A percentile compares a stretch with the other conserved stretches of the same genome.
These are phyloP conservation scores for Tetheella fluctuosa DNA, from an alignment of 2,888 invertebrate species.

Conservation along the genomic window DNA sequence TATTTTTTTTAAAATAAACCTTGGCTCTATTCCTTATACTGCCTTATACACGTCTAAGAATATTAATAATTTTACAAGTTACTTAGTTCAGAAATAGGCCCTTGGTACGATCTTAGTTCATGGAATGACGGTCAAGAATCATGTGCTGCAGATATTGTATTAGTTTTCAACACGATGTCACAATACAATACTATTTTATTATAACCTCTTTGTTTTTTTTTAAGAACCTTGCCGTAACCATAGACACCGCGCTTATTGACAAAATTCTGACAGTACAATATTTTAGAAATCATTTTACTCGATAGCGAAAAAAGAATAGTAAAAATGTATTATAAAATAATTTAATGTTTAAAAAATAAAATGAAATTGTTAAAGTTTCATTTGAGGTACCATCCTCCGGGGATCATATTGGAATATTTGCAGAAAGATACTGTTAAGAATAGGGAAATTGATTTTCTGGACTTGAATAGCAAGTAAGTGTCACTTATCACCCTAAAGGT, in stretches of 20 bases:
- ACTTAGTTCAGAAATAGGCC: too few species aligned
- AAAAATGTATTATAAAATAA: conserved; percentile 33
- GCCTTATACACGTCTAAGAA: too few species aligned
- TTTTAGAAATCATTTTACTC: conserved; percentile 45
- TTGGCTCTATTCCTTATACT: too few species aligned
- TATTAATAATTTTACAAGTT: too few species aligned
- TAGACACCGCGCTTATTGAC: conserved; percentile 66
- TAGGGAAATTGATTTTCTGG: conserved; percentile 87
- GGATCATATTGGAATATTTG: conserved; percentile 86
- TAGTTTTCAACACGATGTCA: too few species aligned
- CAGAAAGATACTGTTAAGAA: conserved; percentile 83
- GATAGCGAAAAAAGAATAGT: conserved; percentile 25
- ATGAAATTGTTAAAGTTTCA: conserved; percentile 88
- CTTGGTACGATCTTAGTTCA: too few species aligned
- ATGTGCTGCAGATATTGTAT: too few species aligned
- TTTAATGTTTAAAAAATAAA: conserved; percentile 14
- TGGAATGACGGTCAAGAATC: too few species aligned
- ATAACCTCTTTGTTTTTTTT: conserved; percentile 23
- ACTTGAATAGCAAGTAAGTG: conserved; percentile 85
- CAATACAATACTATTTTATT: conserved; percentile 11
- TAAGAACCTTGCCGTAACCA: conserved; percentile 41
- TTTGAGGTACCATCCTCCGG: conserved; percentile 89
- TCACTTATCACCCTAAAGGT: neutral
- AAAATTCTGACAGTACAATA: conserved; percentile 51
- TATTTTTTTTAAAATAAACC: too few species aligned